Evolutionary conservation across 2,797 vertebrate genomes (phyloP).

Genomic region (Capromys pilorides): DNA sequence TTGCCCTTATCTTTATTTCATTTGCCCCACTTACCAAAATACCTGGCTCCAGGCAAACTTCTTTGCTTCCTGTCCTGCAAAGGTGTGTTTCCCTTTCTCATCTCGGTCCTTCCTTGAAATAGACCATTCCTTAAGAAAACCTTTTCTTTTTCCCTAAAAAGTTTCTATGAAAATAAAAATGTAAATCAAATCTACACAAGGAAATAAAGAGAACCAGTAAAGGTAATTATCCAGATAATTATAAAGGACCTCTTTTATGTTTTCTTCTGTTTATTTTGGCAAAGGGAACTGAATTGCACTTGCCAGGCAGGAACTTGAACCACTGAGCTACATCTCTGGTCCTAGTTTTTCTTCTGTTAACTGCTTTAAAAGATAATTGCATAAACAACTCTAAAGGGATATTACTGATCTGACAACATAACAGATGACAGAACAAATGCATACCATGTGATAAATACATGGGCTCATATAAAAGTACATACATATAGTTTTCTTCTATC

Average conservation of each 20-base stretch:
- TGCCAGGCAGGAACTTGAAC: no score
- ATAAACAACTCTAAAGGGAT: not conserved
- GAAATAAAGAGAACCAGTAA: not conserved
- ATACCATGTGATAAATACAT: not conserved
- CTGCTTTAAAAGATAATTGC: not conserved
- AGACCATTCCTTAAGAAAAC: not conserved
- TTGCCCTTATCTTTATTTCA: not conserved
- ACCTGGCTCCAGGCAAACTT: not conserved
- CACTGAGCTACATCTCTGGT: no score
- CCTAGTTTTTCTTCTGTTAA: slow-evolving; percentile 41
- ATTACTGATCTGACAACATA: not conserved
- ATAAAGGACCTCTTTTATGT: not conserved
- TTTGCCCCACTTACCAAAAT: not conserved
- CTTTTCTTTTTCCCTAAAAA: no score
- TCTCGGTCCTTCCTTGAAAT: not conserved
- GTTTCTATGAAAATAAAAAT: not conserved
- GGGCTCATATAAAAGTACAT: not conserved
- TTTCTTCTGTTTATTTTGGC: not conserved
- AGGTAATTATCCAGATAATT: not conserved
- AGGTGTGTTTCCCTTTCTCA: not conserved
- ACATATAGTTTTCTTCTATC: not conserved
- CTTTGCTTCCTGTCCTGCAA: not conserved
- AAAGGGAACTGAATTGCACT: no score
- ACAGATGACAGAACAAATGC: not conserved
- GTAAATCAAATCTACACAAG: not conserved